phyloP scores from a whole-genome alignment of 2,797 vertebrate genomes.

The Scomberomorus guttatus region DNA sequence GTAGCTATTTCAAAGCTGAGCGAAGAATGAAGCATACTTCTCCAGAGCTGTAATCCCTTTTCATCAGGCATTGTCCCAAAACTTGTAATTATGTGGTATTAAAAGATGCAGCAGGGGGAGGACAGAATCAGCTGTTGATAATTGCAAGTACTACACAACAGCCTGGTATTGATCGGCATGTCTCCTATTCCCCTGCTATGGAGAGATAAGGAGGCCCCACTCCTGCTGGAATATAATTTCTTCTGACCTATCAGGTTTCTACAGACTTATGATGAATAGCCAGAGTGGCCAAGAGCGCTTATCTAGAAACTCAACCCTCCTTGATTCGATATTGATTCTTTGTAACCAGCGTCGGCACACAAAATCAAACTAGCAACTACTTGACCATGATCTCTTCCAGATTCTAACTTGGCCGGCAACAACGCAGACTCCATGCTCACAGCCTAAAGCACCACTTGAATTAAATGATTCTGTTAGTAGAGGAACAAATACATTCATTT shows the following conservation, averaged over 20 bases:
- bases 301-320: constrained; percentile 93
- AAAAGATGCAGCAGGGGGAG: constrained; percentile 92
- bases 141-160: constrained; percentile 94
- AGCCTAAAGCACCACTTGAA: constrained; percentile 43
- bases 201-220: constrained; percentile 95
- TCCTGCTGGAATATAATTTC: constrained; percentile 97
- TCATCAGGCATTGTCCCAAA: constrained; percentile 78
- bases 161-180: constrained; percentile 92
- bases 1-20: constrained; percentile 38
- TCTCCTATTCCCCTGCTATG: constrained; percentile 94
- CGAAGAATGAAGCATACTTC: constrained; percentile 50
- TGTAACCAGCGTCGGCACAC: constrained; percentile 92
- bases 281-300: constrained; percentile 92
- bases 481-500: constrained; percentile 15
- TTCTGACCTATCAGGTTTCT: constrained; percentile 97
- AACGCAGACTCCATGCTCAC: constrained; percentile 12
- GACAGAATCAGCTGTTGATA: constrained; percentile 96
- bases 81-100: constrained; percentile 94
- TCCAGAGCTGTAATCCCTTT: constrained; percentile 64
- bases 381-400: constrained; percentile 92
- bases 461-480: constrained; percentile 30
- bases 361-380: constrained; percentile 92
- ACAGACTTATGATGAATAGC: constrained; percentile 99
- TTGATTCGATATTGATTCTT: constrained; percentile 98
- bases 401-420: constrained; percentile 85